A percentile compares a stretch with the other conserved stretches of the same genome.
These are phyloP conservation scores for Danio rerio DNA, from an alignment of 2,113 vertebrate genomes.

Conservation along the genomic window GRCz12tu NC_133198.1:31948501-31949000, in stretches of 20 bases:
- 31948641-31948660: slow-evolving; percentile 46
- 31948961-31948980: slow-evolving; percentile 14
- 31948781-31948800: slow-evolving; percentile 79
- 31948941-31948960: slow-evolving; percentile 64
- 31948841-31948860: slow-evolving; percentile 77
- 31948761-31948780: slow-evolving; percentile 77
- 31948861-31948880: slow-evolving; percentile 80
- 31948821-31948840: slow-evolving; percentile 77
- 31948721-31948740: slow-evolving; percentile 80
- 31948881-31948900: slow-evolving; percentile 80
- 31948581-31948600: slow-evolving; percentile 82
- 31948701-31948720: slow-evolving; percentile 81
- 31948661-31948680: slow-evolving; percentile 1
- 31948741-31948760: slow-evolving; percentile 77
- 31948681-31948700: slow-evolving; percentile 68
- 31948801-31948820: slow-evolving; percentile 77
- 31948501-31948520: slow-evolving; percentile 68
- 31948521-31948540: slow-evolving; percentile 67
- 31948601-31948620: slow-evolving; percentile 76
- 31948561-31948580: slow-evolving; percentile 80
- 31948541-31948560: slow-evolving; percentile 75
- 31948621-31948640: slow-evolving; percentile 35
- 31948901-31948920: slow-evolving; percentile 66
- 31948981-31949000: slow-evolving; percentile 49
- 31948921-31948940: slow-evolving; percentile 62